Evolutionary conservation across 2,888 invertebrate species (phyloP).

Genomic region (Lutraria lutraria): DNA sequence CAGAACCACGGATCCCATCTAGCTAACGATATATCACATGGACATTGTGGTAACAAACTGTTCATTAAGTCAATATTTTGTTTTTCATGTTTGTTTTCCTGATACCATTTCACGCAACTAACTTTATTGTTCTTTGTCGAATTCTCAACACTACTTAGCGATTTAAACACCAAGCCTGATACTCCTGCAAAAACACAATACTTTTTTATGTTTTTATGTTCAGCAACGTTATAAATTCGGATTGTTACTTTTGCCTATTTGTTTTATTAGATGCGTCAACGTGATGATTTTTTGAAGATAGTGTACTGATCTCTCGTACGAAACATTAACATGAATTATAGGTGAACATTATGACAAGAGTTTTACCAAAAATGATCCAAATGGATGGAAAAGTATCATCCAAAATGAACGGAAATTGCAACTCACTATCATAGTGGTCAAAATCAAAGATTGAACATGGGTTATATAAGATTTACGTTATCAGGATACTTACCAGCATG

Average conservation of each 20-base stretch:
- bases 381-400: not conserved
- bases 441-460: not conserved
- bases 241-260: not conserved
- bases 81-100: slow-evolving; percentile 28
- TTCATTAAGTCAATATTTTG: not conserved
- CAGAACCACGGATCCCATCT: slow-evolving; percentile 57
- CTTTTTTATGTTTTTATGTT: not conserved
- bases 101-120: slow-evolving; percentile 43
- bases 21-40: slow-evolving; percentile 47
- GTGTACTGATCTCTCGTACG: not conserved
- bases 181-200: not conserved
- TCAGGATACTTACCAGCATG: not conserved
- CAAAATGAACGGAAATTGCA: not conserved
- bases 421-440: not conserved
- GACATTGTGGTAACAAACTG: slow-evolving; percentile 44
- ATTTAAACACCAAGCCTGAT: slow-evolving; percentile 28
- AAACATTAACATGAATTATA: not conserved
- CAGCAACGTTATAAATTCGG: not conserved
- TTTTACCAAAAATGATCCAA: not conserved
- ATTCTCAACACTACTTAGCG: not conserved
- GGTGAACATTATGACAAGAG: not conserved
- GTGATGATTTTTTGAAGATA: not conserved
- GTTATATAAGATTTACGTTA: not conserved
- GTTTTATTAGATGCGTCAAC: not conserved
- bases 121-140: not conserved